Conservation (phyloP, 37 sponge, comb jelly and placozoan genomes). For the Tethya wilhelma region DNA sequence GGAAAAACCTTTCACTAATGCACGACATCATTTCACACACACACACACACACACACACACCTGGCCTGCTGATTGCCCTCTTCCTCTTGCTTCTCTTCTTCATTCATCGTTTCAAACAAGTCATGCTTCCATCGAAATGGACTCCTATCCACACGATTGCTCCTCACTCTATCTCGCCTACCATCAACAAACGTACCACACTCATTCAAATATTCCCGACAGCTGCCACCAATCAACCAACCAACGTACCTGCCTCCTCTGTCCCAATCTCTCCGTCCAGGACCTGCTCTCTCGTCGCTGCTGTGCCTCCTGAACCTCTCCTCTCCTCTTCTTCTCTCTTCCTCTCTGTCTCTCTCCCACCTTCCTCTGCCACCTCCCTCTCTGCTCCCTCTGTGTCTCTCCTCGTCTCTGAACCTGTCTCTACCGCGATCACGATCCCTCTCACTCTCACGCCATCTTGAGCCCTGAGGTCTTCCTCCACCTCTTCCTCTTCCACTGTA, state of each 20-base stretch:
- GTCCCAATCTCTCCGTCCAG: not conserved
- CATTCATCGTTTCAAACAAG: conserved; percentile 36
- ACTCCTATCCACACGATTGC: conserved; percentile 10
- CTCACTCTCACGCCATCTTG: too few species aligned
- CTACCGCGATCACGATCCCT: not conserved
- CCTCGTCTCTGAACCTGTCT: not conserved
- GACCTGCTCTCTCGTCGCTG: not conserved
- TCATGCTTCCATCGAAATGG: conserved; percentile 54
- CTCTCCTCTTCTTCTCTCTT: not conserved
- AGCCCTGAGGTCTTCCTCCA: too few species aligned
- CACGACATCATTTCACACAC: not conserved
- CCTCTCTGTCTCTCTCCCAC: not conserved
- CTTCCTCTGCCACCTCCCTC: not conserved
- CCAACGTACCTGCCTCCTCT: not conserved
- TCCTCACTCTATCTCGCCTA: conserved; percentile 22
- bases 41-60: not conserved
- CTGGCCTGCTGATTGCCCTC: not conserved
- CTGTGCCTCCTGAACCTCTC: not conserved
- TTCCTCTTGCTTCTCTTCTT: conserved; percentile 3
- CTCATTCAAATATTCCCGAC: not conserved
- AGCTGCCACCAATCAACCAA: not conserved
- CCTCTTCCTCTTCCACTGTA: too few species aligned
- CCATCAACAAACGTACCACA: not conserved
- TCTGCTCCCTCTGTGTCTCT: not conserved
- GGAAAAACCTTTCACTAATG: not conserved